Evolutionary conservation across 2,888 invertebrate species (phyloP), one percentile per base, ranked within the genome.

Genomic region (Eulithis testata): DNA sequence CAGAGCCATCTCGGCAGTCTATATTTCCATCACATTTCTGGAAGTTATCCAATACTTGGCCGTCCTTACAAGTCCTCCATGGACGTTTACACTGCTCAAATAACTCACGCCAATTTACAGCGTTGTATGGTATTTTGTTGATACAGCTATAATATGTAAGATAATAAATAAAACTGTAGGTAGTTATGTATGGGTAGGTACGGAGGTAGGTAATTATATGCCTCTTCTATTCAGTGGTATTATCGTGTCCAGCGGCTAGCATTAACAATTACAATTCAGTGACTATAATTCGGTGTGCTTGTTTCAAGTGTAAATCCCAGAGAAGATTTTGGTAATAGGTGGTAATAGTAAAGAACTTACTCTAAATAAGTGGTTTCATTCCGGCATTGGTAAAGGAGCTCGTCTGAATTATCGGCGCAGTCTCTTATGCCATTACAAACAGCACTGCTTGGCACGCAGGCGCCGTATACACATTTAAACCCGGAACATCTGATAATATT

Each of bases 1-100:
- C 63, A 0, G 63, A 63, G 5, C 63, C 63, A 40, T 63, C 63
- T 11, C 47, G 37, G 31, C 63, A 63, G 57, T 63, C 57, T 9
- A 63, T 47, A 31, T 9, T 58, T 3, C 63, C 63, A 21, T 63
- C 27, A 12, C 63, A 63, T 37, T 45, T 63, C 6, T 11, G 36
- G n/a, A 37, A 53, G 1, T 37, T 40, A 0, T 44, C 27, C 9
- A 53, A 45, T 4, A 49, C 37, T 11, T 63, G 11, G 8, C 63
- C 63, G 14, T 63, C 47, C 12, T 63, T 40, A 27, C 63, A 63
- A 3, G 47, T 49, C n/a, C 47, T 63, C 11, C 7, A 27, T 54
- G 12, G 37, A 3, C 3, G 2, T 40, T 54, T 27, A 27, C 60
- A 61, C 2, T 37, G 45, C 11, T 40, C 43, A 2, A 1, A 21